Base-by-base conservation (phyloP, 2,113 vertebrate genomes). In the Aegotheles bennettii region DNA sequence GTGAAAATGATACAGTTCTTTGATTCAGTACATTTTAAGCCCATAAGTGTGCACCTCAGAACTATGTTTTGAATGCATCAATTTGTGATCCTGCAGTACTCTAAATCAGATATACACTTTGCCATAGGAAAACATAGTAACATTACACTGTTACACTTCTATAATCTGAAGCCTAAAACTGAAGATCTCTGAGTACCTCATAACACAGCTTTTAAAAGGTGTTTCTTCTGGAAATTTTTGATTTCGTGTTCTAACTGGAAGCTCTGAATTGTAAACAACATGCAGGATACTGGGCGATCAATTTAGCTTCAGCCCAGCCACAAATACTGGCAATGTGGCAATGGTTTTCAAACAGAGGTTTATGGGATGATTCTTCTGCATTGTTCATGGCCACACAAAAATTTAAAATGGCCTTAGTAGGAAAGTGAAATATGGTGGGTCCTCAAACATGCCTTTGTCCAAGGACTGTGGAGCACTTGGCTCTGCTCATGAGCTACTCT, bases 101-200 rank as follows among this genome's bases (percentile, higher is more conserved):
- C 12, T 60, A 36, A 40, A 83, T 71, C 20, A 56, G 36, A 48
- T 69, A 16, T 3, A 43, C 16, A 40, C 5, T 79, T 56, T 48
- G 5, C 19, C 16, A 9, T 2, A 56, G 26, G 28, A 51, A 63
- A 28, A 38, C 47, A 2, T 1, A 29, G 1, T 5, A 16, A 19
- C 4, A 11, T 61, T 53, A 16, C 28, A 38, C 5, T 19, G 12
- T 35, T 47, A 23, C 0, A 0, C 9, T 82, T 80, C 40, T 73
- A 1, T 26, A 43, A 57, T 3, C 31, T 69, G 36, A 82, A 87
- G 3, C 4, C 6, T 87, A 47, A 82, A 75, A 56, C 0, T 48
- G 2, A 68, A 47, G 31, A 68, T 31, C 21, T 89, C 26, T 6
- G 9, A 53, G 21, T n/a, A 48, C 2, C 16, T 51, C 17, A 29